Percentiles rank a stretch among this genome's conserved stretches.
Evolutionary conservation across 2,888 invertebrate genomes (phyloP).

Genomic region (Entomobrya multifasciata): DNA sequence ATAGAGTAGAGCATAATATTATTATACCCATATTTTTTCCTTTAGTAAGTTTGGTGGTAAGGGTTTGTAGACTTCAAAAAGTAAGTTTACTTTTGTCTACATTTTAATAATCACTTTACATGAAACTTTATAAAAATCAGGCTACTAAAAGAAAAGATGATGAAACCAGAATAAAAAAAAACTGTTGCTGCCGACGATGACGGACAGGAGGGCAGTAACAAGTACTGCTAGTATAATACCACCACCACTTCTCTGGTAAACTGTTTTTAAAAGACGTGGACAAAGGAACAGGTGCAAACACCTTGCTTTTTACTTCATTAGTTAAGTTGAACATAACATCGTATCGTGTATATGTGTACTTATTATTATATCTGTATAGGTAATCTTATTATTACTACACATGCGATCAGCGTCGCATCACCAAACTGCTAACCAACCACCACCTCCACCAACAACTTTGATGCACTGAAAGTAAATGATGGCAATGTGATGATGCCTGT

Average conservation of each 20-base stretch:
- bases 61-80: too few relatives aligned
- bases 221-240: constrained; percentile 28
- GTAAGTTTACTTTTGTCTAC: too few relatives aligned
- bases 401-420: constrained; percentile 36
- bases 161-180: constrained; percentile 64
- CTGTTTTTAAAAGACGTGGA: constrained; percentile 42
- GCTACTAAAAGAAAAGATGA: constrained; percentile 43
- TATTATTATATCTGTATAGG: not conserved
- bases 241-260: constrained; percentile 21
- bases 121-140: constrained; percentile 55
- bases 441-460: constrained; percentile 3
- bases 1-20: constrained; percentile 3
- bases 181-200: constrained; percentile 32
- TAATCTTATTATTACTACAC: constrained; percentile 51
- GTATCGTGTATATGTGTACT: not conserved
- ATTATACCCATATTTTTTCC: not conserved
- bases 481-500: constrained; percentile 32
- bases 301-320: constrained; percentile 50
- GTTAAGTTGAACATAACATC: constrained; percentile 11
- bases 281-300: constrained; percentile 67
- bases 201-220: constrained; percentile 28
- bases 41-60: not conserved
- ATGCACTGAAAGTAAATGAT: constrained; percentile 36
- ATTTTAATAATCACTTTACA: constrained; percentile 67
- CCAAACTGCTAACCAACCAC: constrained; percentile 1